phyloP scores from a whole-genome alignment of 2,113 vertebrate genomes.

The Orthonyx spaldingii region DNA sequence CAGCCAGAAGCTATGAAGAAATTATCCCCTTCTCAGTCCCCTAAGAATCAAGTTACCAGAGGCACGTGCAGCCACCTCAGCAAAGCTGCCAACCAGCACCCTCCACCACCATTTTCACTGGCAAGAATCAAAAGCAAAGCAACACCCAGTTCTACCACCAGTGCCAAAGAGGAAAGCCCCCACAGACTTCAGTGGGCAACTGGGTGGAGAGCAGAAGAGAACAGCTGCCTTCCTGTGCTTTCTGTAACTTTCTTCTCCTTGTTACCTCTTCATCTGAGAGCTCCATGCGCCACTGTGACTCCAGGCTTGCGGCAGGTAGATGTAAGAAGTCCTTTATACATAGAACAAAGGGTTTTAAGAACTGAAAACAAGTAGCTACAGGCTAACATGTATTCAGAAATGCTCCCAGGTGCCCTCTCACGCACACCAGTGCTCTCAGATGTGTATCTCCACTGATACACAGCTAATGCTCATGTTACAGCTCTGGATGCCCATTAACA shows the following conservation, averaged over 20 bases:
- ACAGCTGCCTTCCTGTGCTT: background rate
- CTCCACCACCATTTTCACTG: background rate
- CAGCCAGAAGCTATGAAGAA: background rate
- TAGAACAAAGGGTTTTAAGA: constrained; percentile 73
- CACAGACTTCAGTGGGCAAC: background rate
- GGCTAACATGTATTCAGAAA: background rate
- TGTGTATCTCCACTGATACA: background rate
- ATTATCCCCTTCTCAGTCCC: background rate
- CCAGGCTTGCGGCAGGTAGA: constrained; percentile 81
- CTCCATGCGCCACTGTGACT: constrained; percentile 56
- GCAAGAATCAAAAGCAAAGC: constrained; percentile 34
- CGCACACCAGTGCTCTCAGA: background rate
- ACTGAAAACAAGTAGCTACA: background rate
- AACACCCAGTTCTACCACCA: background rate
- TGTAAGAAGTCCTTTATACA: constrained; percentile 84
- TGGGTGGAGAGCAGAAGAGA: background rate
- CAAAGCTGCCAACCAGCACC: constrained; percentile 9
- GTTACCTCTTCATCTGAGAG: constrained; percentile 81
- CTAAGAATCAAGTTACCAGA: background rate
- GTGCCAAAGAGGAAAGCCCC: background rate
- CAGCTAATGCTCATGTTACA: background rate
- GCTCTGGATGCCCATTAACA: background rate
- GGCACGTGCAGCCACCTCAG: background rate
- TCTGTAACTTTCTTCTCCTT: background rate
- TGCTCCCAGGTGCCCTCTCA: background rate